Conservation (phyloP, 2,888 invertebrate species). For the Geotrupes spiniger region DNA sequence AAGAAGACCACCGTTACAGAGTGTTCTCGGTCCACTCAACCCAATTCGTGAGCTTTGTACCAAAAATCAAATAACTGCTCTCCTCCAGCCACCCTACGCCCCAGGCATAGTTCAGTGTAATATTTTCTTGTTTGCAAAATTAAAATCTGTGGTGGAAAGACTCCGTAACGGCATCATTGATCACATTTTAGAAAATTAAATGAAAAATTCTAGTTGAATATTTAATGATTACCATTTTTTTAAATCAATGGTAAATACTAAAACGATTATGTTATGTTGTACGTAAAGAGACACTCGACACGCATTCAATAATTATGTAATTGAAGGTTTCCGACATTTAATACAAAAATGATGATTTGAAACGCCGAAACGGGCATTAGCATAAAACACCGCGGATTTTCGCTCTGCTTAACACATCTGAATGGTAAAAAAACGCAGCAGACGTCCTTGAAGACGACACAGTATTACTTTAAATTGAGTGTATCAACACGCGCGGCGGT, state of each 20-base stretch:
- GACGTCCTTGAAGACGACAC: constrained; percentile 7
- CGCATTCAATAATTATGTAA: no score
- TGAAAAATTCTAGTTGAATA: no score
- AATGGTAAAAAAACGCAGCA: background rate
- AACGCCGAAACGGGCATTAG: background rate
- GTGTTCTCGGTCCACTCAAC: no score
- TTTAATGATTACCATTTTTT: no score
- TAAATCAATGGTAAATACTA: no score
- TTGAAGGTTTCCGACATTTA: no score
- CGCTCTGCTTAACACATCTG: constrained; percentile 6
- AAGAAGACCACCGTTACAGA: background rate
- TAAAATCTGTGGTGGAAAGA: background rate
- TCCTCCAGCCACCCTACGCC: background rate
- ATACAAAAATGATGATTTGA: background rate
- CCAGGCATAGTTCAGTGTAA: background rate
- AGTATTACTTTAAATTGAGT: constrained; percentile 4
- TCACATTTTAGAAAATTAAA: no score
- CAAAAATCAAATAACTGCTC: background rate
- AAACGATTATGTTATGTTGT: no score
- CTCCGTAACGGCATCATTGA: background rate
- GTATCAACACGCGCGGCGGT: background rate
- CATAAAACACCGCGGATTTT: constrained; percentile 7
- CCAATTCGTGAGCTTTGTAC: background rate
- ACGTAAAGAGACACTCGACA: no score
- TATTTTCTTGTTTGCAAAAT: background rate